Evolutionary conservation across 2,888 invertebrate genomes (phyloP), one percentile per base, ranked within the genome.

Genomic region (Oegoconia quadripuncta): DNA sequence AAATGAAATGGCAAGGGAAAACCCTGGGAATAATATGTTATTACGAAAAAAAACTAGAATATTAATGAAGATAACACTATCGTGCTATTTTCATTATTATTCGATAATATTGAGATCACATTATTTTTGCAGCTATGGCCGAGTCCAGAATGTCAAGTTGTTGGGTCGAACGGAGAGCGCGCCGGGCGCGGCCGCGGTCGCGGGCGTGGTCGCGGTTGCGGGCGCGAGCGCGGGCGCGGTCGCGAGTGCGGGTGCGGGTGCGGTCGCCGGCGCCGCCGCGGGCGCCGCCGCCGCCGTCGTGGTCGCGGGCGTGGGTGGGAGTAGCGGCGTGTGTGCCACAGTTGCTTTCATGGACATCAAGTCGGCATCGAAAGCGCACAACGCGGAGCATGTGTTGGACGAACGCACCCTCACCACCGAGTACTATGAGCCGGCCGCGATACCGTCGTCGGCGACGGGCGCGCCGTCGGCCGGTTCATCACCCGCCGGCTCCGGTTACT

Each of bases 291-390:
- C 13, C 12, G 25, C 25, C 9, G 9, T 7, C 9, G 71, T 80
- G 74, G 83, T 73, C 72, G 80, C 89, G 68, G 84, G 77, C 67
- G 83, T 82, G 61, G 80, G 81, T 66, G 78, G 87, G 58, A 78
- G 88, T 82, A 89, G 89, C 82, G 91, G 93, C 75, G 89, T 93
- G 81, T 94, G 94, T 89, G 95, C 95, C 83, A 94, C 95, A 78
- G 95, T 96, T 88, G 95, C 95, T 88, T 97, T 97, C 90, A 96
- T 97, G 93, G 97, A 97, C 91, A 97, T 97, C 90, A 96, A 95
- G 89, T 96, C 96, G 72, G 97, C 97, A 77, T 93, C 96, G 75
- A 97, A 97, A 89, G 95, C 97, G 60, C 95, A 96, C 88, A 94
- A 94, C 81, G 92, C 93, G 68, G 96, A 96, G 81, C 95, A 96